Percentiles rank a stretch among this genome's conserved stretches.
Conservation (phyloP, 2,888 invertebrate species). For the Tetanocera ferruginea region DNA sequence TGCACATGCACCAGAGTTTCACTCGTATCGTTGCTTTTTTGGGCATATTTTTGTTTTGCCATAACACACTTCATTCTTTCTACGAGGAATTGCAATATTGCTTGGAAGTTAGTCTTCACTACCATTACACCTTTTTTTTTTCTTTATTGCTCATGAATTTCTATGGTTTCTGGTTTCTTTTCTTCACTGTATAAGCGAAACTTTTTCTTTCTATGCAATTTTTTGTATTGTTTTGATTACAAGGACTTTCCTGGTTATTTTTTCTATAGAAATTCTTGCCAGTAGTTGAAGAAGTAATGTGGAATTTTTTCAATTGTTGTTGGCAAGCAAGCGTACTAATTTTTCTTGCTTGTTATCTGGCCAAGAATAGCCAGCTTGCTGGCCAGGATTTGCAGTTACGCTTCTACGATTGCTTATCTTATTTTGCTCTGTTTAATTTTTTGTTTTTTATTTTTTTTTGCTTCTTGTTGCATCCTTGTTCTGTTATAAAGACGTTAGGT, state of each 20-base stretch:
- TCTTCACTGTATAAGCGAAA: neutral
- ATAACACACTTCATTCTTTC: too few species aligned
- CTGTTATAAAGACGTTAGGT: neutral
- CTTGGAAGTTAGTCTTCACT: too few species aligned
- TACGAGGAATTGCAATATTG: too few species aligned
- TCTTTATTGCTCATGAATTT: neutral
- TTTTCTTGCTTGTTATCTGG: constrained; percentile 46
- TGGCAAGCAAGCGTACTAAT: constrained; percentile 39
- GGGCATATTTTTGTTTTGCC: too few species aligned
- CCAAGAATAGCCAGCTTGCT: neutral
- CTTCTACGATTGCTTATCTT: neutral
- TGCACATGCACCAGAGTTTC: too few species aligned
- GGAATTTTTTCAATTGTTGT: neutral
- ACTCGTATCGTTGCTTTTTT: too few species aligned
- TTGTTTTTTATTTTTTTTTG: neutral
- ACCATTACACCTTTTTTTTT: neutral
- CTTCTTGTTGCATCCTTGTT: neutral
- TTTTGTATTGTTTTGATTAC: neutral
- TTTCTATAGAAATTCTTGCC: constrained; percentile 44
- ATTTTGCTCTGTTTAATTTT: neutral
- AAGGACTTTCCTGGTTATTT: neutral
- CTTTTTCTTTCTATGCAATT: neutral
- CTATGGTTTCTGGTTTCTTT: constrained; percentile 1
- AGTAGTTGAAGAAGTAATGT: constrained; percentile 33
- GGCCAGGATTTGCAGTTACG: neutral